Evolutionary conservation across 1,140 invertebrate species (phyloP).

Genomic region (Nebria ingens): DNA sequence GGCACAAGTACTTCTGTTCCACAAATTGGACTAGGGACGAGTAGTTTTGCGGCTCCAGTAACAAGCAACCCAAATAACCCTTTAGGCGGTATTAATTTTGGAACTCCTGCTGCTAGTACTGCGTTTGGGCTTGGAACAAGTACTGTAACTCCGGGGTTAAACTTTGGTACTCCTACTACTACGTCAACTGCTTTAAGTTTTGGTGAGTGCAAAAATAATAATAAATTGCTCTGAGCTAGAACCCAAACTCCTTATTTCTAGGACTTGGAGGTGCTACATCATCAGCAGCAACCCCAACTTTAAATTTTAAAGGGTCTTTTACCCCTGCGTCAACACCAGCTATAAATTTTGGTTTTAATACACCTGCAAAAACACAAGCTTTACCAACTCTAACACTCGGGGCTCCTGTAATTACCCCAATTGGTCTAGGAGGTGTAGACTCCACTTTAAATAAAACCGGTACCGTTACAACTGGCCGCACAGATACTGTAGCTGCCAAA

Average conservation of each 20-base stretch:
- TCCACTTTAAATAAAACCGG: constrained; percentile 40
- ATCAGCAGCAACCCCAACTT: constrained; percentile 2
- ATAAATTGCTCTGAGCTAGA: not conserved
- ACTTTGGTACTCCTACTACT: constrained; percentile 18
- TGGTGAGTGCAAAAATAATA: constrained; percentile 10
- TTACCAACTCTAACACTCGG: constrained; percentile 22
- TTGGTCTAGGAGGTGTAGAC: constrained; percentile 55
- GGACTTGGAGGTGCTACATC: constrained; percentile 7
- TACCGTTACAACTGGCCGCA: constrained; percentile 35
- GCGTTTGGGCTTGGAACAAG: constrained; percentile 12
- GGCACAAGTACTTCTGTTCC: constrained; percentile 16
- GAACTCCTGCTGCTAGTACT: constrained; percentile 15
- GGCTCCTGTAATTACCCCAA: constrained; percentile 27
- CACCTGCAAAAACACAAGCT: constrained; percentile 18
- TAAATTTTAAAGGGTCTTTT: constrained; percentile 11
- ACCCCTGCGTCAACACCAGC: constrained; percentile 2
- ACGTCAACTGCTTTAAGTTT: constrained; percentile 20
- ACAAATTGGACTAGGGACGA: not conserved
- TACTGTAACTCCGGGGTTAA: constrained; percentile 20
- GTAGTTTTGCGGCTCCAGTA: not conserved
- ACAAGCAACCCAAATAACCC: not conserved
- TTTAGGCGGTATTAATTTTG: not conserved
- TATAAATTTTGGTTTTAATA: constrained; percentile 24
- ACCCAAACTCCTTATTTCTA: not conserved
- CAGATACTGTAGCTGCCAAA: constrained; percentile 51